A percentile compares a stretch with the other conserved stretches of the same genome.
These are phyloP conservation scores for Lutra lutra DNA, from an alignment of 2,797 vertebrate species.

Conservation along the genomic window DNA sequence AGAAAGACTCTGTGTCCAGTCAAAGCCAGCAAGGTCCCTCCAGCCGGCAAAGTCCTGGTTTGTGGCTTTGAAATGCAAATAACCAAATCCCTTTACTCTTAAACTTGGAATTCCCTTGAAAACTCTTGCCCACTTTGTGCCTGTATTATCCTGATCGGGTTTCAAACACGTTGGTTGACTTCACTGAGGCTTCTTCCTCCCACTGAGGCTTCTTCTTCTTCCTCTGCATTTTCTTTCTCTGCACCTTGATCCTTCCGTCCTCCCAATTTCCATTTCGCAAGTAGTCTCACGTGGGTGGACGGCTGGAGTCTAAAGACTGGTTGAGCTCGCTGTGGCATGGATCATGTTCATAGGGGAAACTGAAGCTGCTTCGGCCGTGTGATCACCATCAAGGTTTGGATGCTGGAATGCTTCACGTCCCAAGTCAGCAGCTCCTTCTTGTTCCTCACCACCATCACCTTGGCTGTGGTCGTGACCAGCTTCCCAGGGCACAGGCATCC, in stretches of 20 bases:
- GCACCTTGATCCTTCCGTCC: slow-evolving; percentile 82
- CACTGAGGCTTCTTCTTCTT: slow-evolving; percentile 86
- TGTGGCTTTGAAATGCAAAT: slow-evolving; percentile 88
- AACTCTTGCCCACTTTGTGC: slow-evolving; percentile 90
- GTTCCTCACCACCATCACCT: slow-evolving; percentile 93
- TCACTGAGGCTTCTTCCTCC: slow-evolving; percentile 86
- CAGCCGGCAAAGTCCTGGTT: slow-evolving; percentile 86
- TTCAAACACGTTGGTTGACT: slow-evolving; percentile 90
- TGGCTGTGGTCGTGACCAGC: slow-evolving; percentile 92
- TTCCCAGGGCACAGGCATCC: slow-evolving; percentile 94
- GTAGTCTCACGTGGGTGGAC: slow-evolving; percentile 93
- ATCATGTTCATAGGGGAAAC: slow-evolving; percentile 92
- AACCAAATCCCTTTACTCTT: slow-evolving; percentile 91
- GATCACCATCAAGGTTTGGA: slow-evolving; percentile 93
- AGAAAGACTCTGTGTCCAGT: slow-evolving; percentile 90
- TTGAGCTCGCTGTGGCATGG: slow-evolving; percentile 92
- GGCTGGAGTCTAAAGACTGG: slow-evolving; percentile 91
- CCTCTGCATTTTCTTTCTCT: slow-evolving; percentile 84
- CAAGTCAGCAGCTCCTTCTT: slow-evolving; percentile 90
- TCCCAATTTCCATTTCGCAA: slow-evolving; percentile 89
- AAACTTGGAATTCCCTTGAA: slow-evolving; percentile 92
- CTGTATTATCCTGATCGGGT: slow-evolving; percentile 89
- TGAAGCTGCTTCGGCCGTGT: slow-evolving; percentile 92
- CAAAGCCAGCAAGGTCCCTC: slow-evolving; percentile 90
- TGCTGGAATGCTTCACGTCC: slow-evolving; percentile 92